These are phyloP conservation scores for Apamea sordens DNA, from an alignment of 2,888 invertebrate genomes.

Conservation along the genomic window DNA sequence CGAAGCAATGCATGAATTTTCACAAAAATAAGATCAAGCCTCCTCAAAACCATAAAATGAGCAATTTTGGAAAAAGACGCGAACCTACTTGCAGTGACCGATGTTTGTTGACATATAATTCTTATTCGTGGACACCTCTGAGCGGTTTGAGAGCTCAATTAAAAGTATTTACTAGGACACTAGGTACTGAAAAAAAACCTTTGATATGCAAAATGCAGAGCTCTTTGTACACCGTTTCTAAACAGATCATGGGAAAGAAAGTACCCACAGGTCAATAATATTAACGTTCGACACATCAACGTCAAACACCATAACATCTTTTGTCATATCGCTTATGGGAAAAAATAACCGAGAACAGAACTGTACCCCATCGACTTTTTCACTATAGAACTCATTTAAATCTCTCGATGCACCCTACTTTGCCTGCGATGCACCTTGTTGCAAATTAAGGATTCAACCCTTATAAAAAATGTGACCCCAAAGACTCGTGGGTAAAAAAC, in stretches of 20 bases:
- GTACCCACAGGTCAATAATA: conserved; percentile 71
- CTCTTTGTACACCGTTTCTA: conserved; percentile 34
- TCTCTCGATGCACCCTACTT: conserved; percentile 83
- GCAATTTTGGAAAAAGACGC: neutral
- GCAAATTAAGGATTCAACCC: conserved; percentile 89
- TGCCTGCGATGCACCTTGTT: conserved; percentile 89
- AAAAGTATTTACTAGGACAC: neutral
- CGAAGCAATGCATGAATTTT: neutral
- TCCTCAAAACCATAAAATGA: neutral
- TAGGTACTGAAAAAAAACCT: neutral
- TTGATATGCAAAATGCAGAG: neutral
- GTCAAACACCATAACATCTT: conserved; percentile 84
- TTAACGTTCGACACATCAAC: conserved; percentile 81
- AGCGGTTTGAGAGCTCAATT: neutral
- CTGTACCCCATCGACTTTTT: conserved; percentile 82
- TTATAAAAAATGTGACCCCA: conserved; percentile 88
- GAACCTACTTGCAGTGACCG: neutral
- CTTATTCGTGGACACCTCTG: conserved; percentile 4
- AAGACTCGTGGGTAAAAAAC: conserved; percentile 89
- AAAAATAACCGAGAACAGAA: conserved; percentile 77
- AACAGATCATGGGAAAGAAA: conserved; percentile 70
- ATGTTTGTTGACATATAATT: conserved; percentile 6
- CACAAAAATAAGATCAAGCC: neutral
- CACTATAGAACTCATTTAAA: conserved; percentile 87
- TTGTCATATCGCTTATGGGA: conserved; percentile 81